Evolutionary conservation across 2,888 invertebrate species (phyloP), one percentile per base, ranked within the genome.

Genomic region (Crossocerus cetratus): DNA sequence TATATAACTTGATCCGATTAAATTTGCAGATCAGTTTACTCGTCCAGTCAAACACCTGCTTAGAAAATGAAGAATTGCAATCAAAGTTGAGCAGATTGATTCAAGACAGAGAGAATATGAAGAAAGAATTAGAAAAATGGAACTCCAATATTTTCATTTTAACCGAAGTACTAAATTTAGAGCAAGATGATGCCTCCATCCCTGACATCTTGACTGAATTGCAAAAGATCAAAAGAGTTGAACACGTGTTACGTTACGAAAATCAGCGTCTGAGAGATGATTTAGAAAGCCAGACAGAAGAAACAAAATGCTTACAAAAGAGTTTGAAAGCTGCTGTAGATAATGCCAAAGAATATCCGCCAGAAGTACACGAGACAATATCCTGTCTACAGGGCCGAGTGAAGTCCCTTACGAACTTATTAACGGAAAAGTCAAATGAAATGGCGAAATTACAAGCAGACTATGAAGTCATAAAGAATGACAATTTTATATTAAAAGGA

Each of bases 401-500:
- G 62, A 67, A 70, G 55, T 84, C 85, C 3, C 74, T 87, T 22
- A 86, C 86, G 69, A 76, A 58, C 49, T 76, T 86, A 65, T 43
- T 87, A 11, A 81, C 82, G 54, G 82, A 86, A 58, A 86, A 84
- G 77, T 87, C 86, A 0, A 80, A 85, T 21, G 69, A 75, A 13
- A 73, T 86, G 78, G 85, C 81, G 2, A 83, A 84, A 64, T 62
- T 88, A 4, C 80, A 87, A 80, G 84, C 84, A 2, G 85, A 88
- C 79, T 83, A 86, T 68, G 82, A 86, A 81, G 66, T 49, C 57
- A 74, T 80, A 3, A 66, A 89, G 89, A 88, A 88, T 61, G 84
- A 86, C 49, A 85, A 87, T 72, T 73, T 76, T 11, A 86, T 88
- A 69, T 68, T 89, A 16, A 86, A 78, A 62, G 77, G 11, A 32